Evolutionary conservation across 2,113 vertebrate genomes (phyloP), one percentile per base, ranked within the genome.

Genomic region (Glareola pratincola): DNA sequence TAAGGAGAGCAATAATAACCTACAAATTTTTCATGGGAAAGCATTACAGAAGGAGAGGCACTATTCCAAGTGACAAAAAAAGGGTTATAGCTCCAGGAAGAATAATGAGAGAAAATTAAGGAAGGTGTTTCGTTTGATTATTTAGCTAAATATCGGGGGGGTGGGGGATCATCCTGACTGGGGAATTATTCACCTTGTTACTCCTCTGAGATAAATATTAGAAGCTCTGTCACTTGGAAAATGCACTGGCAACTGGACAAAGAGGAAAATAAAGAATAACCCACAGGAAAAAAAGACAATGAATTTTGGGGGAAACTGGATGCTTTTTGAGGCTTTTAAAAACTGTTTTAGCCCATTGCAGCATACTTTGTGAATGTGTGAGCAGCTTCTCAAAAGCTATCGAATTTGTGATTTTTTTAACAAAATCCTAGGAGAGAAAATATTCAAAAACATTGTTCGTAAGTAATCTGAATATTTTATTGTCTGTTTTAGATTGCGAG

Each of bases 1-100:
- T 95, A 90, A 92, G 88, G 67, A 93, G 82, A 86, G 68, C 92
- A 92, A 84, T 96, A 96, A 91, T 96, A 97, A 92, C 82, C 54
- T 48, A 84, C 78, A 77, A 67, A 47, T 84, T 95, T 95, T 96
- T 91, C 88, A 81, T 63, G 26, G 59, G 50, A 86, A 94, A 81
- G 36, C 37, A 80, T 56, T 92, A 63, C 41, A 71, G 78, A 96
- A 85, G 37, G 85, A 94, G 21, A 86, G 54, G 63, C 47, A 72
- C 60, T 68, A 85, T 92, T 96, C 83, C 90, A 95, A 80, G 37
- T 51, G 68, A 83, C 66, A 43, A 43, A 43, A 88, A 85, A 78
- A 20, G 7, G 29, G 47, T 67, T 77, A 67, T 17, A 72, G 68
- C 47, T 93, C 41, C 72, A 39, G 51, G 34, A 91, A 81, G 45